A percentile compares a stretch with the other conserved stretches of the same genome.
phyloP scores from a whole-genome alignment of 2,113 vertebrate genomes.

The Himantopus leucocephalus region DNA sequence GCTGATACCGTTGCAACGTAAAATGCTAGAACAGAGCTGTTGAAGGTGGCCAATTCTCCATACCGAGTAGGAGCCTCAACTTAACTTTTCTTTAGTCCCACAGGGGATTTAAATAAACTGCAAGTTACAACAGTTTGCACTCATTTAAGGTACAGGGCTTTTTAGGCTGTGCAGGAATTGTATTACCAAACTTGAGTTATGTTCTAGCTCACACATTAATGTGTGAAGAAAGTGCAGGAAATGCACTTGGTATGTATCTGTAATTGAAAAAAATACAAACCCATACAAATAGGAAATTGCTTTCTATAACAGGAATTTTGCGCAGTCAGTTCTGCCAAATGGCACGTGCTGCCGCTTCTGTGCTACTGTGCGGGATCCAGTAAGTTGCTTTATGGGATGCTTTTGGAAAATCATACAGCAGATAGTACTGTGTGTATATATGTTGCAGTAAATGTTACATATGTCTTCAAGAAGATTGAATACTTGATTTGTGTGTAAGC shows the following conservation, averaged over 20 bases:
- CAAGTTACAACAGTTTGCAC: neutral
- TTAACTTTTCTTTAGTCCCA: neutral
- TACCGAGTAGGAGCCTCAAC: neutral
- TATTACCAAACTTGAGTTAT: neutral
- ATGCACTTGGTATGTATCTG: neutral
- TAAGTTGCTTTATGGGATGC: neutral
- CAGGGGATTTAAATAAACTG: neutral
- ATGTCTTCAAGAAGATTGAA: neutral
- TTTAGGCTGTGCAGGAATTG: neutral
- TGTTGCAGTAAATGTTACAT: neutral
- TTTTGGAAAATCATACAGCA: neutral
- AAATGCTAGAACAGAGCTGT: neutral
- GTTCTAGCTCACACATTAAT: neutral
- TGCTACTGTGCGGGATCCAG: neutral
- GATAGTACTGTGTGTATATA: neutral
- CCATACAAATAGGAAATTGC: neutral
- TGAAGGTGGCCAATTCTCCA: neutral
- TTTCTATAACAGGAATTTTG: neutral
- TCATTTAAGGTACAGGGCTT: neutral
- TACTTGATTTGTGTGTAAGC: neutral
- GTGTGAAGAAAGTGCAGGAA: neutral
- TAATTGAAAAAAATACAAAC: neutral
- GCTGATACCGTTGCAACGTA: neutral
- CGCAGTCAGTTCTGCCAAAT: neutral
- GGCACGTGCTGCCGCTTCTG: neutral